A percentile compares a stretch with the other conserved stretches of the same genome.
Conservation (phyloP, 2,797 vertebrate species). For the Sebastes elongatus region DNA sequence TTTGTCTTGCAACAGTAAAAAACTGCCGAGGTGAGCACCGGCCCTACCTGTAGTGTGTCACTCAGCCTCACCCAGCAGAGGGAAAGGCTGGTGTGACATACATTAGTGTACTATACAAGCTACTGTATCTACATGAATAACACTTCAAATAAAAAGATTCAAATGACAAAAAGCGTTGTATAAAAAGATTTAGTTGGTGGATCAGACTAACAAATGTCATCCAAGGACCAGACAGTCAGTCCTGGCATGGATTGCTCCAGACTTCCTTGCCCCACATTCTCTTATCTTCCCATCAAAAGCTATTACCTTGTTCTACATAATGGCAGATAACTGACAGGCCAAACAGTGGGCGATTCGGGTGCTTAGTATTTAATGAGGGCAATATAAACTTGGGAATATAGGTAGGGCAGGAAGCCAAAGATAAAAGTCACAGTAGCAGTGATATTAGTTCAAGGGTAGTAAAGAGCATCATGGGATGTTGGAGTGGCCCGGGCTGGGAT, state of each 20-base stretch:
- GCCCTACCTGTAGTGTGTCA: conserved; percentile 36
- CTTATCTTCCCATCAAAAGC: conserved; percentile 52
- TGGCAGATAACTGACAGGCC: conserved; percentile 70
- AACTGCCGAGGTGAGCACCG: conserved; percentile 33
- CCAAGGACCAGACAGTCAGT: neutral
- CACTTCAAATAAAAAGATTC: neutral
- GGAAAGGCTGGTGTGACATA: conserved; percentile 8
- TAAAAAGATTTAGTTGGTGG: neutral
- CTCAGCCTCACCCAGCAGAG: conserved; percentile 37
- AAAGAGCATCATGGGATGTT: conserved; percentile 36
- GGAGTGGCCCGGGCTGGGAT: conserved; percentile 35
- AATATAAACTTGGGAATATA: conserved; percentile 75
- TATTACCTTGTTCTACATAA: conserved; percentile 62
- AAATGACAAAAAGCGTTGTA: neutral
- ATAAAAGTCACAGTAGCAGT: conserved; percentile 68
- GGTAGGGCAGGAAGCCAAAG: conserved; percentile 64
- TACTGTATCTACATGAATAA: neutral
- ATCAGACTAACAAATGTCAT: neutral
- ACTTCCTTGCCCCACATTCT: conserved; percentile 49
- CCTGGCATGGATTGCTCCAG: neutral
- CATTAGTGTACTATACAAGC: neutral
- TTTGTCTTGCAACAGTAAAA: conserved; percentile 65
- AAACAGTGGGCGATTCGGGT: conserved; percentile 68
- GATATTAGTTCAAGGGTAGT: conserved; percentile 57
- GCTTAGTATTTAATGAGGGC: conserved; percentile 71